A percentile compares a stretch with the other conserved stretches of the same genome.
Evolutionary conservation across 1,140 invertebrate species (phyloP).

Genomic region (Zaprionus gabonicus): DNA sequence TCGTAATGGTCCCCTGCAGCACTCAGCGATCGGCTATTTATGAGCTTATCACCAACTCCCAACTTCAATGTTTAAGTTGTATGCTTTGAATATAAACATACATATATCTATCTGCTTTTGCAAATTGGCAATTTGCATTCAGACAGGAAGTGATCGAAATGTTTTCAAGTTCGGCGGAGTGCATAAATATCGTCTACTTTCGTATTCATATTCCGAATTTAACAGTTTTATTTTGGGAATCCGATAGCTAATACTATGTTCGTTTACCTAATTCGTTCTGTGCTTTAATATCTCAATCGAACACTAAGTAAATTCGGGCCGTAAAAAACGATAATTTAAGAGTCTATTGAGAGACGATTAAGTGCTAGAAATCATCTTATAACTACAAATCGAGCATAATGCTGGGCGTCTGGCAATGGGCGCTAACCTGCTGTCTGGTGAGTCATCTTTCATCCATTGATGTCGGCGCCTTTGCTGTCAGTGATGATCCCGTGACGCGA

Average conservation of each 20-base stretch:
- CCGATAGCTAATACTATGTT: not conserved
- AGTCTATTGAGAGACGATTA: constrained; percentile 11
- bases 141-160: constrained; percentile 22
- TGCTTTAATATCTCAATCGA: constrained; percentile 29
- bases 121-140: constrained; percentile 44
- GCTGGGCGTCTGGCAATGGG: constrained; percentile 38
- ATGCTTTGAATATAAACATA: not conserved
- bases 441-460: constrained; percentile 35
- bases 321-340: constrained; percentile 34
- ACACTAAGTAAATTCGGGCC: constrained; percentile 17
- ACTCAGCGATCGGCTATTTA: constrained; percentile 44
- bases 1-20: constrained; percentile 26
- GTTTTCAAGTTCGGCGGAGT: constrained; percentile 15
- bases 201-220: not conserved
- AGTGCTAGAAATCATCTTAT: constrained; percentile 26
- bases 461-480: not conserved
- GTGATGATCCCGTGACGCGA: not conserved
- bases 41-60: constrained; percentile 31
- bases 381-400: constrained; percentile 21
- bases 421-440: constrained; percentile 47
- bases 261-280: constrained; percentile 5
- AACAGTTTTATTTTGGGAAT: not conserved
- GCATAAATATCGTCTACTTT: constrained; percentile 4
- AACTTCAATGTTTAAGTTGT: constrained; percentile 26
- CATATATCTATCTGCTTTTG: not conserved